phyloP scores from a whole-genome alignment of 2,888 invertebrate species.

The Hydraecia micacea region DNA sequence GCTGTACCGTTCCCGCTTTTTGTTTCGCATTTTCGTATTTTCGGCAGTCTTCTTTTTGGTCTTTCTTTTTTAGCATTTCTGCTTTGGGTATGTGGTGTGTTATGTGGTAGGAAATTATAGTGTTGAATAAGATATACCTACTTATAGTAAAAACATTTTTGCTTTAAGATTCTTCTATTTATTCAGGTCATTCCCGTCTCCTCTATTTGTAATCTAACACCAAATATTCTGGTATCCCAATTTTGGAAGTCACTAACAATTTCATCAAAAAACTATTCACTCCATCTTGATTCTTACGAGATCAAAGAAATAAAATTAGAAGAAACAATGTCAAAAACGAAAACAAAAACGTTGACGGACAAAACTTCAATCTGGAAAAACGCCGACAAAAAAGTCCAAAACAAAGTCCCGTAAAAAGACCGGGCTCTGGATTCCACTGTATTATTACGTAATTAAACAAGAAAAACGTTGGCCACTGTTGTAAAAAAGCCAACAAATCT shows the following conservation, averaged over 20 bases:
- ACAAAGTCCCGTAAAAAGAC: conserved; percentile 59
- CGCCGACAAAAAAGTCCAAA: conserved; percentile 53
- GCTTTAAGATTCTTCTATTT: background rate
- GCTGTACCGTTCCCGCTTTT: conserved; percentile 54
- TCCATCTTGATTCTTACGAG: conserved; percentile 15
- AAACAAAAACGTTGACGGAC: conserved; percentile 37
- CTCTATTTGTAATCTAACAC: background rate
- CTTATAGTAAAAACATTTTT: background rate
- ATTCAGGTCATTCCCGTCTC: background rate
- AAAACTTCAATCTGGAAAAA: conserved; percentile 55
- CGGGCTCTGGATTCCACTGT: conserved; percentile 69
- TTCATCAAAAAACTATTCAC: background rate
- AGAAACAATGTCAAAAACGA: conserved; percentile 45
- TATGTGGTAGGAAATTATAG: conserved; percentile 25
- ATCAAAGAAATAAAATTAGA: conserved; percentile 51
- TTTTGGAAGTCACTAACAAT: background rate
- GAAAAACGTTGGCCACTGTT: conserved; percentile 74
- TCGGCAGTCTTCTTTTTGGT: conserved; percentile 9
- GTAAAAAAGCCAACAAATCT: conserved; percentile 83
- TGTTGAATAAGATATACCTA: background rate
- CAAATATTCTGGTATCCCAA: background rate
- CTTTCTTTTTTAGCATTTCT: conserved; percentile 39
- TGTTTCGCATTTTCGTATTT: conserved; percentile 52
- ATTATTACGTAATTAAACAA: conserved; percentile 82
- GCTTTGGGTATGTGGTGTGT: conserved; percentile 9